A percentile compares a stretch with the other conserved stretches of the same genome.
phyloP scores from a whole-genome alignment of 1,140 invertebrate species.

The Chionoecetes opilio region DNA sequence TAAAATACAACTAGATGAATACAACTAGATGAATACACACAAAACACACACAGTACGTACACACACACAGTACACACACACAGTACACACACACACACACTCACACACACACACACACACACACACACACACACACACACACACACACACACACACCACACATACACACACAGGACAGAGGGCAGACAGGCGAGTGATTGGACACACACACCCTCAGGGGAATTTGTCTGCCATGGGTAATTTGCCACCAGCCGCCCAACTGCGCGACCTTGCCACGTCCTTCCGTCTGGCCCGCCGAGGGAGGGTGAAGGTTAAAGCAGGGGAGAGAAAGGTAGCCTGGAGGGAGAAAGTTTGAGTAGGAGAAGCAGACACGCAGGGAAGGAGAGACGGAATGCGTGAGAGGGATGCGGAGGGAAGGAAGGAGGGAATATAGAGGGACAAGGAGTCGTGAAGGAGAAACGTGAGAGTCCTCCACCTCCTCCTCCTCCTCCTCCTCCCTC shows the following conservation, averaged over 20 bases:
- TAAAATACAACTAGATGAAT: no score
- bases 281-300: not conserved
- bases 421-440: not conserved
- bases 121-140: constrained; percentile 53
- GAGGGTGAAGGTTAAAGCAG: not conserved
- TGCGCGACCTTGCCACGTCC: not conserved
- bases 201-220: no score
- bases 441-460: not conserved
- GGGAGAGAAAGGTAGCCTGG: not conserved
- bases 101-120: constrained; percentile 45
- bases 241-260: not conserved
- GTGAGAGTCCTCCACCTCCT: no score
- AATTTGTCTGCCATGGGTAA: no score
- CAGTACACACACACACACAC: not conserved
- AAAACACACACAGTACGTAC: constrained; percentile 19
- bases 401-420: not conserved
- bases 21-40: no score
- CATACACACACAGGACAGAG: not conserved
- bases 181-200: no score
- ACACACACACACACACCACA: constrained; percentile 49
- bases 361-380: not conserved
- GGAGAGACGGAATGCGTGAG: not conserved
- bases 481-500: no score
- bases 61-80: constrained; percentile 28
- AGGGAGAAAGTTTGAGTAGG: not conserved